These are phyloP conservation scores for Amblyopsis hoosieri DNA, from an alignment of 2,797 vertebrate species.

Conservation along the genomic window DNA sequence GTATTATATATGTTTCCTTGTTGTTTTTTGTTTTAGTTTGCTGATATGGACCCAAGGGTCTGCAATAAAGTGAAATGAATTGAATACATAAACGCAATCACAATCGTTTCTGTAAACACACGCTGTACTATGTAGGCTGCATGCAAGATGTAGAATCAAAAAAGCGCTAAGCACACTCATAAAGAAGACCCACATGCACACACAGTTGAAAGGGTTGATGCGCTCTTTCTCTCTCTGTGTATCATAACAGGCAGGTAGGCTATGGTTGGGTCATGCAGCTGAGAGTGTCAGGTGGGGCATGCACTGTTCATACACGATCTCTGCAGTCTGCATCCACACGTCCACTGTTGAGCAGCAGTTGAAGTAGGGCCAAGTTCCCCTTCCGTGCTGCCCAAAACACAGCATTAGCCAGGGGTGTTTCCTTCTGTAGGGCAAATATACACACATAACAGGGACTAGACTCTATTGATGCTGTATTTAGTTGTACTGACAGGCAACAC, in stretches of 20 bases:
- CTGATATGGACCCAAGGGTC: too few relatives aligned
- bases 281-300: constrained; percentile 49
- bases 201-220: constrained; percentile 26
- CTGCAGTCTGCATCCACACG: constrained; percentile 96
- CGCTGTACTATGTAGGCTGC: too few relatives aligned
- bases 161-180: neutral
- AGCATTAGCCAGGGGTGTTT: constrained; percentile 95
- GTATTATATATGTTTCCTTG: too few relatives aligned
- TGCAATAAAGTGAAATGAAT: too few relatives aligned
- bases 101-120: too few relatives aligned
- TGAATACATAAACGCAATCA: neutral
- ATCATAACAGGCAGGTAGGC: constrained; percentile 40
- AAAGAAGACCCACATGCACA: constrained; percentile 25
- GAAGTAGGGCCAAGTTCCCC: constrained; percentile 93
- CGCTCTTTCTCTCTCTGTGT: constrained; percentile 27
- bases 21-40: too few relatives aligned
- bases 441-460: constrained; percentile 48
- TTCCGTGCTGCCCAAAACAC: constrained; percentile 95
- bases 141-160: too few relatives aligned
- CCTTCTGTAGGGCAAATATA: constrained; percentile 84
- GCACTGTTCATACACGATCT: constrained; percentile 88
- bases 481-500: neutral
- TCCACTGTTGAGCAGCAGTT: constrained; percentile 94
- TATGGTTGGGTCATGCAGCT: constrained; percentile 57
- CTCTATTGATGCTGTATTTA: constrained; percentile 41